Conservation (phyloP, 2,888 invertebrate species). For the Dermolepida albohirtum region DNA sequence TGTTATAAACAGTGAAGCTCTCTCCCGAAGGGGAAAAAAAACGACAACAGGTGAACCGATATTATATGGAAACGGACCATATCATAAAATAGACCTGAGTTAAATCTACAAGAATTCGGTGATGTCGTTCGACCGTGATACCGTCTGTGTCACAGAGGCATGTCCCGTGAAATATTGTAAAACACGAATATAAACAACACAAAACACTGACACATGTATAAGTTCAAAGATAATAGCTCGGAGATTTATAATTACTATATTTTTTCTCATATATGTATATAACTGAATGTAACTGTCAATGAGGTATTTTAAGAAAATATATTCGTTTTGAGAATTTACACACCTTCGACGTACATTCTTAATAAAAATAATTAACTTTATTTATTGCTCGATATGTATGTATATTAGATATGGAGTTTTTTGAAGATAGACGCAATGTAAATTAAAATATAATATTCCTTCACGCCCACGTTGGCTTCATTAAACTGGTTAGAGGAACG, state of each 20-base stretch:
- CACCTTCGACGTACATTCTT: conserved; percentile 14
- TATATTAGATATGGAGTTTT: conserved; percentile 10
- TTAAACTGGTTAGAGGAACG: conserved; percentile 15
- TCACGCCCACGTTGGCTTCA: conserved; percentile 19
- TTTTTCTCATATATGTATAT: conserved; percentile 21
- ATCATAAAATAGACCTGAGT: conserved; percentile 53
- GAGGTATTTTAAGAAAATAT: conserved; percentile 20
- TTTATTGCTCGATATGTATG: conserved; percentile 22
- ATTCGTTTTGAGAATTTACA: conserved; percentile 13
- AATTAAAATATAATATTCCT: conserved; percentile 26
- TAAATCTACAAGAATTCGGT: conserved; percentile 44
- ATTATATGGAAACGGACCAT: conserved; percentile 57
- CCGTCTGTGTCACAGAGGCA: conserved; percentile 41
- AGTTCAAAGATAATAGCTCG: conserved; percentile 55
- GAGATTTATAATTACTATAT: conserved; percentile 57
- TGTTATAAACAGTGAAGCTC: neutral
- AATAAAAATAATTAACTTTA: conserved; percentile 26
- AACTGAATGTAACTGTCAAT: conserved; percentile 14
- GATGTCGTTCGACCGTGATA: conserved; percentile 29
- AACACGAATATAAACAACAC: conserved; percentile 56
- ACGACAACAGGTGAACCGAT: conserved; percentile 52
- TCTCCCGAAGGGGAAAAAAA: conserved; percentile 5
- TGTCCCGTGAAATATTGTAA: conserved; percentile 57
- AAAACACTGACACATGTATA: conserved; percentile 56
- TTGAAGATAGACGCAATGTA: conserved; percentile 13